Evolutionary conservation across 2,797 vertebrate species (phyloP).

Genomic region (Silurus aristotelis): DNA sequence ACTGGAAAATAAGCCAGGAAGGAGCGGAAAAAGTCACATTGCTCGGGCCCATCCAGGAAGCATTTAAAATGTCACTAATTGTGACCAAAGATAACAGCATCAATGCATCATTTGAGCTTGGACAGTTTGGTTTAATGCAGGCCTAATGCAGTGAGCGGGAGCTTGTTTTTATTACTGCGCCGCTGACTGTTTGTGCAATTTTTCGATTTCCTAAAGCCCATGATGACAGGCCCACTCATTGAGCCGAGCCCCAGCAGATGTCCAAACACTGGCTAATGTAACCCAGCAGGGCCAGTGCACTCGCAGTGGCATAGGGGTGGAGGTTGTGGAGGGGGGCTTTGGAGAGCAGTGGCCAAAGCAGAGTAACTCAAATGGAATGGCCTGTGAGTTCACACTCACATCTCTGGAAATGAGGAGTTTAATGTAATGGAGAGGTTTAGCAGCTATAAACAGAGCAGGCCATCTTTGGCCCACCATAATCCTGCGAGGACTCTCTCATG

Average conservation of each 20-base stretch:
- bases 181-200: conserved; percentile 81
- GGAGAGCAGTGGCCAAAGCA: conserved; percentile 39
- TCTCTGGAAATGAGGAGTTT: conserved; percentile 73
- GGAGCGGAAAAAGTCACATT: conserved; percentile 35
- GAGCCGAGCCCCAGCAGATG: conserved; percentile 71
- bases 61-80: conserved; percentile 71
- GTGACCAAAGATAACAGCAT: conserved; percentile 72
- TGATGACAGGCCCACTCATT: conserved; percentile 71
- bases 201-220: conserved; percentile 75
- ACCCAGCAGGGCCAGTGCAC: conserved; percentile 58
- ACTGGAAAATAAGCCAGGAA: conserved; percentile 38
- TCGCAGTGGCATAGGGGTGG: conserved; percentile 25
- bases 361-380: conserved; percentile 72
- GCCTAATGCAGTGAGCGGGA: conserved; percentile 74
- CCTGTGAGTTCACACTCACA: conserved; percentile 77
- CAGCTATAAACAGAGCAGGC: conserved; percentile 86
- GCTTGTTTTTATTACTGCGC: conserved; percentile 78
- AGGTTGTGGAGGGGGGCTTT: neutral
- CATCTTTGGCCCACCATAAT: conserved; percentile 80
- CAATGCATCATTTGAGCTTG: conserved; percentile 67
- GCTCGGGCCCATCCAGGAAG: conserved; percentile 36
- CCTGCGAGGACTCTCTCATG: conserved; percentile 86
- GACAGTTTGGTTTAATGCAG: conserved; percentile 70
- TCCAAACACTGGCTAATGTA: conserved; percentile 81
- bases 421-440: conserved; percentile 78